Evolutionary conservation across 2,113 vertebrate species (phyloP).

Genomic region (Anguilla rostrata): DNA sequence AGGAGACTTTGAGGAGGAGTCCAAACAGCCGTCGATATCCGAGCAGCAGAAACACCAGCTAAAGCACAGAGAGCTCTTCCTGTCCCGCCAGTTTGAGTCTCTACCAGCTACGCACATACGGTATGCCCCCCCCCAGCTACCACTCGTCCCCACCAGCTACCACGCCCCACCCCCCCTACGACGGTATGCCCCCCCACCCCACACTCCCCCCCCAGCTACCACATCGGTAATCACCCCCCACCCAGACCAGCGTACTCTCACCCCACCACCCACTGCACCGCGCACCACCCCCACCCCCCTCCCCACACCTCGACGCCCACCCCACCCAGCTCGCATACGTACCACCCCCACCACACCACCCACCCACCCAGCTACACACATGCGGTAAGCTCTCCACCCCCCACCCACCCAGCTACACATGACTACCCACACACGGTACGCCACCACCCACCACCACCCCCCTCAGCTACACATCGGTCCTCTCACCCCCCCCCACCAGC

Average conservation of each 20-base stretch:
- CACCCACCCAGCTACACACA: too few species aligned
- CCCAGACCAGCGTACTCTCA: neutral
- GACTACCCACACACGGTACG: too few species aligned
- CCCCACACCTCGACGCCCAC: slow-evolving; percentile 41
- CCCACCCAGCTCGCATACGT: too few species aligned
- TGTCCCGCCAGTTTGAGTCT: slow-evolving; percentile 89
- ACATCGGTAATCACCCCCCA: neutral
- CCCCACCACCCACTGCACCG: too few species aligned
- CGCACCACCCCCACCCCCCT: too few species aligned
- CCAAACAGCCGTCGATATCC: slow-evolving; percentile 80
- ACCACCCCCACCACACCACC: neutral
- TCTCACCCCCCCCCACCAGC: slow-evolving; percentile 66
- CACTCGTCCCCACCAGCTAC: neutral
- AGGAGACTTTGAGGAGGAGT: slow-evolving; percentile 94
- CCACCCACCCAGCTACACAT: neutral
- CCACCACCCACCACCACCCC: neutral
- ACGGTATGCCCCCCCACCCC: slow-evolving; percentile 65
- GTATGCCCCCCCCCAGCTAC: slow-evolving; percentile 63
- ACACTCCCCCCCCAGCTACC: neutral
- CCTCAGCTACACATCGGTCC: neutral
- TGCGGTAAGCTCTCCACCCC: neutral
- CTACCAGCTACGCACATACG: slow-evolving; percentile 91
- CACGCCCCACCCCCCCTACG: neutral
- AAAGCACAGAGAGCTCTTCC: slow-evolving; percentile 89
- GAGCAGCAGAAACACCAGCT: slow-evolving; percentile 90